Percentiles rank a stretch among this genome's conserved stretches.
Conservation (phyloP, 2,113 vertebrate genomes). For the Cyrtonyx montezumae region DNA sequence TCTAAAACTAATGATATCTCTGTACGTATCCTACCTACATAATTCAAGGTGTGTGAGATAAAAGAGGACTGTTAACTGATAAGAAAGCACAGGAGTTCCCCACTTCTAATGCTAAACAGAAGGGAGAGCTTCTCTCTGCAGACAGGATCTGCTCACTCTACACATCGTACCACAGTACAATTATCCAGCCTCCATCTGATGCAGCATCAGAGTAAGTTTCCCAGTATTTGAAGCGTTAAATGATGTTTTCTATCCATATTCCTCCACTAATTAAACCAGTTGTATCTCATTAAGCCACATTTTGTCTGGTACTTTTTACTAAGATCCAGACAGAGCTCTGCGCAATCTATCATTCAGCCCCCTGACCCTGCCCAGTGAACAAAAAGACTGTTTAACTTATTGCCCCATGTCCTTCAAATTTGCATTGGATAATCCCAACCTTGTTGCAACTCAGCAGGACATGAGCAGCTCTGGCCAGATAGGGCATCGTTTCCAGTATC, state of each 20-base stretch:
- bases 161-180: not conserved
- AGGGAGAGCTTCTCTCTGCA: not conserved
- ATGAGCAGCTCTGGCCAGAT: not conserved
- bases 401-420: not conserved
- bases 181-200: not conserved
- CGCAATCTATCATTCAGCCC: fast-evolving
- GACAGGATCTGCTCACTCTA: not conserved
- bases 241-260: fast-evolving
- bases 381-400: not conserved
- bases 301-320: not conserved
- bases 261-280: not conserved
- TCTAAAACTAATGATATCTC: not conserved
- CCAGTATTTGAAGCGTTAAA: not conserved
- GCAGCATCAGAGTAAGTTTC: not conserved
- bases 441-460: not conserved
- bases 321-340: not conserved
- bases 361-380: not conserved
- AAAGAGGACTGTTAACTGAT: not conserved
- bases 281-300: not conserved
- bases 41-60: not conserved
- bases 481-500: not conserved
- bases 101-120: not conserved
- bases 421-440: not conserved
- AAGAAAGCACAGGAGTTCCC: not conserved
- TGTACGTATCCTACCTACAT: not conserved